Evolutionary conservation across 2,888 invertebrate species (phyloP).

Genomic region (Coleophora flavipennella): DNA sequence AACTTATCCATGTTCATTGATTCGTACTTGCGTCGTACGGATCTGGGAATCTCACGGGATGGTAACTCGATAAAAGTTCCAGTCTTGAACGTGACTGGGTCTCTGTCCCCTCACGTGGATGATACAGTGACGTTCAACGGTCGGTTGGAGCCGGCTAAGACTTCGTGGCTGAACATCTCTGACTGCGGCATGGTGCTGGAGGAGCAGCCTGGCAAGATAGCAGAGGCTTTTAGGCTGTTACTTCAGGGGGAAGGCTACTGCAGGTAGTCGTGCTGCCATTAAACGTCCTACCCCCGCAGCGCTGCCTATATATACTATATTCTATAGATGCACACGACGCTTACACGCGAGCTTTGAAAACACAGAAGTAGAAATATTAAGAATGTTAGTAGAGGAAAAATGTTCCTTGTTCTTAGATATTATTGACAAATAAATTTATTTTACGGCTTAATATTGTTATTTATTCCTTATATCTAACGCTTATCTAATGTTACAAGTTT

Average conservation of each 20-base stretch:
- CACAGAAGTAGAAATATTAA: slow-evolving; percentile 61
- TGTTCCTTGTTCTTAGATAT: slow-evolving; percentile 60
- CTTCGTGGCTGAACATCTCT: slow-evolving; percentile 99
- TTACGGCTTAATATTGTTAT: slow-evolving; percentile 44
- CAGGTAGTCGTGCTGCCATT: slow-evolving; percentile 66
- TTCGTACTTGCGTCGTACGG: slow-evolving; percentile 91
- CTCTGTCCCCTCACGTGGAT: slow-evolving; percentile 95
- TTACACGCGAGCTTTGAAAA: slow-evolving; percentile 67
- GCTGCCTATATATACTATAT: slow-evolving; percentile 37
- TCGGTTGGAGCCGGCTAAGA: slow-evolving; percentile 93
- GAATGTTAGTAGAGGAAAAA: slow-evolving; percentile 41
- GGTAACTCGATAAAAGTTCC: slow-evolving; percentile 82
- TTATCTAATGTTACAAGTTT: too few relatives aligned
- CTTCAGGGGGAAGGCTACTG: slow-evolving; percentile 98
- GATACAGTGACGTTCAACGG: slow-evolving; percentile 98
- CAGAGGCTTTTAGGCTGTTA: slow-evolving; percentile 97
- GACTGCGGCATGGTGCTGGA: slow-evolving; percentile 99
- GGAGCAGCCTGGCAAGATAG: slow-evolving; percentile 97
- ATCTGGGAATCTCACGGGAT: slow-evolving; percentile 84
- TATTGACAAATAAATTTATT: slow-evolving; percentile 65
- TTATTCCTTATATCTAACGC: too few relatives aligned
- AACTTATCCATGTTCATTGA: slow-evolving; percentile 97
- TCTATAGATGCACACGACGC: slow-evolving; percentile 55
- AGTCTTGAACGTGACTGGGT: slow-evolving; percentile 94
- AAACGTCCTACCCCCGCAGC: slow-evolving; percentile 31